These are phyloP conservation scores for Corythoichthys haematopterus DNA, from an alignment of 2,113 vertebrate genomes.

Conservation along the genomic window DNA sequence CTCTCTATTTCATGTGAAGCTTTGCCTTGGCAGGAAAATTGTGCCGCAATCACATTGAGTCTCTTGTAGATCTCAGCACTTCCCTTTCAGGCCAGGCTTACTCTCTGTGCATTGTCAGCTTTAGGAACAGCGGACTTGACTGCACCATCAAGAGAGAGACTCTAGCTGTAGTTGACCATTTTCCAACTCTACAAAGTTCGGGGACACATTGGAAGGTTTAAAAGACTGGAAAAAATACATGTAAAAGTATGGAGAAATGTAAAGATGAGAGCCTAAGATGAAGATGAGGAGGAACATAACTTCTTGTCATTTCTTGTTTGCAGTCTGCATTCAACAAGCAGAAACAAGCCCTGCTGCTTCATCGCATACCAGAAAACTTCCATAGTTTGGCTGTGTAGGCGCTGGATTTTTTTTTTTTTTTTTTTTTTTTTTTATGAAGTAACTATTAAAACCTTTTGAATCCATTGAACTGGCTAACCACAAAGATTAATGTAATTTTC, in stretches of 20 bases:
- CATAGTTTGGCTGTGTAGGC: slow-evolving; percentile 17
- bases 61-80: slow-evolving; percentile 67
- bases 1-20: slow-evolving; percentile 47
- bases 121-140: slow-evolving; percentile 53
- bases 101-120: slow-evolving; percentile 59
- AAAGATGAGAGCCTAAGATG: neutral
- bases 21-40: slow-evolving; percentile 47
- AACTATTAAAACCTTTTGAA: too few relatives aligned
- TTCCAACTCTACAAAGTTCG: slow-evolving; percentile 24
- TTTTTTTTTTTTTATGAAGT: too few relatives aligned
- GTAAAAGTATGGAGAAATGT: too few relatives aligned
- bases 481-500: too few relatives aligned
- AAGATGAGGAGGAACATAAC: neutral
- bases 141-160: slow-evolving; percentile 33
- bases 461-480: too few relatives aligned
- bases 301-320: slow-evolving; percentile 1
- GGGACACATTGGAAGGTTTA: slow-evolving; percentile 2
- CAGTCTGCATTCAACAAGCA: slow-evolving; percentile 28
- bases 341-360: slow-evolving; percentile 36
- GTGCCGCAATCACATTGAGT: slow-evolving; percentile 32
- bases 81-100: slow-evolving; percentile 72
- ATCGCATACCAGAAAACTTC: slow-evolving; percentile 40
- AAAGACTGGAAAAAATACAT: neutral
- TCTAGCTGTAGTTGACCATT: slow-evolving; percentile 28
- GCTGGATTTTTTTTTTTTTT: too few relatives aligned